Conservation (phyloP, 2,888 invertebrate genomes). For the Lordiphosa fenestrarum region DNA sequence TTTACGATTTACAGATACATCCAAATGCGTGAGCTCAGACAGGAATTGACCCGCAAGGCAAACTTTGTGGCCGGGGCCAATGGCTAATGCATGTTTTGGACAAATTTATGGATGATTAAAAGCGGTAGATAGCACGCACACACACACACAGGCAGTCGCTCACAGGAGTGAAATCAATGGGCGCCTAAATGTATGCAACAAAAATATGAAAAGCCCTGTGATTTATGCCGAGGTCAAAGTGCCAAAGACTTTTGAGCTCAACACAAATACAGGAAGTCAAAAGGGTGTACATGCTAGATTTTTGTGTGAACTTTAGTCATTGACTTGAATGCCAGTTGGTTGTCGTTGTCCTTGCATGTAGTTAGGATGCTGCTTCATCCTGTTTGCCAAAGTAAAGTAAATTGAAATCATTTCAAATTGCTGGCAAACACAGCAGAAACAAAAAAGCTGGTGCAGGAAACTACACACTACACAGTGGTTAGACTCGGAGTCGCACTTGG, state of each 20-base stretch:
- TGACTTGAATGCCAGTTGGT: conserved; percentile 35
- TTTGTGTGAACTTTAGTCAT: conserved; percentile 31
- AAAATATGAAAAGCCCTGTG: conserved; percentile 9
- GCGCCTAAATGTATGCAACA: conserved; percentile 35
- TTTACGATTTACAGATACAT: conserved; percentile 60
- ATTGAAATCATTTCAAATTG: conserved; percentile 73
- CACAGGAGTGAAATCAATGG: conserved; percentile 31
- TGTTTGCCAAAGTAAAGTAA: conserved; percentile 61
- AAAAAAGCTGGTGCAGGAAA: conserved; percentile 24
- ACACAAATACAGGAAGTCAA: conserved; percentile 58
- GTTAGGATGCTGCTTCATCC: conserved; percentile 41
- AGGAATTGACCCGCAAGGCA: too few relatives aligned
- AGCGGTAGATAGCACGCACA: conserved; percentile 61
- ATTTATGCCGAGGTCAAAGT: conserved; percentile 39
- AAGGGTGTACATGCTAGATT: conserved; percentile 7
- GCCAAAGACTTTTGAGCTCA: conserved; percentile 42
- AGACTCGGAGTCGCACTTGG: conserved; percentile 7
- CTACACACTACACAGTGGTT: conserved; percentile 18
- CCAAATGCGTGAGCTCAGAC: conserved; percentile 29
- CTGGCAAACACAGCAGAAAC: conserved; percentile 46
- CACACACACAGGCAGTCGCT: not conserved
- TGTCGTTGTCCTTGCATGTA: conserved; percentile 18
- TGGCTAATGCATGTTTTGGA: conserved; percentile 51
- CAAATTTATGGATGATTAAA: conserved; percentile 66
- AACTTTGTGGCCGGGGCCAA: conserved; percentile 9